Conservation (phyloP, 2,888 invertebrate species). For the Eupithecia centaureata region DNA sequence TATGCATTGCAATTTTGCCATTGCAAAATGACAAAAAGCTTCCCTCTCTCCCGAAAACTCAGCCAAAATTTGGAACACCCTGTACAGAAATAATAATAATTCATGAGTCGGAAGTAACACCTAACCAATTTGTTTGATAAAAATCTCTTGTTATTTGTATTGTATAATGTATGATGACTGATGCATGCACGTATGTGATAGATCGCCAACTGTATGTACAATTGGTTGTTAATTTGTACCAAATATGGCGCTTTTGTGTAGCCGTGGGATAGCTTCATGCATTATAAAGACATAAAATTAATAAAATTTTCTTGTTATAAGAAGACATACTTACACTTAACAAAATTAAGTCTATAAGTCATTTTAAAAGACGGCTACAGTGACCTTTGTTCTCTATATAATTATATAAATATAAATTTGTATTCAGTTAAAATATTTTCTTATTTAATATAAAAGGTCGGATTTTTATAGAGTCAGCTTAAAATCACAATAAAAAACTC, state of each 20-base stretch:
- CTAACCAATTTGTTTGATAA: neutral
- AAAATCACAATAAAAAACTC: no score
- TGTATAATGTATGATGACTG: conserved; percentile 19
- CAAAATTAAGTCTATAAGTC: no score
- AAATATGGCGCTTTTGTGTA: conserved; percentile 38
- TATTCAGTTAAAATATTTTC: neutral
- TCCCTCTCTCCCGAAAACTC: no score
- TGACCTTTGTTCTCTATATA: neutral
- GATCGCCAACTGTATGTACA: conserved; percentile 30
- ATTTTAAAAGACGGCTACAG: neutral
- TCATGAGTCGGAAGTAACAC: neutral
- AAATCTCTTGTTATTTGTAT: conserved; percentile 5
- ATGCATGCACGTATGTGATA: conserved; percentile 20
- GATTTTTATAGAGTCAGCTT: no score
- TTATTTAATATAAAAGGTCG: no score
- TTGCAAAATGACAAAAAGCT: no score
- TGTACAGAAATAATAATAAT: neutral
- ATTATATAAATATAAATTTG: neutral
- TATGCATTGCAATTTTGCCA: no score
- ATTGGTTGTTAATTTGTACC: conserved; percentile 41
- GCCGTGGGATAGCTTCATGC: conserved; percentile 4
- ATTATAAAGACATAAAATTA: conserved; percentile 3
- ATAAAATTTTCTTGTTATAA: neutral
- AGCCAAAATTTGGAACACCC: no score
- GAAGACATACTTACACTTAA: no score